Evolutionary conservation across 2,113 vertebrate genomes (phyloP).

Genomic region (Leucopternis melanops): DNA sequence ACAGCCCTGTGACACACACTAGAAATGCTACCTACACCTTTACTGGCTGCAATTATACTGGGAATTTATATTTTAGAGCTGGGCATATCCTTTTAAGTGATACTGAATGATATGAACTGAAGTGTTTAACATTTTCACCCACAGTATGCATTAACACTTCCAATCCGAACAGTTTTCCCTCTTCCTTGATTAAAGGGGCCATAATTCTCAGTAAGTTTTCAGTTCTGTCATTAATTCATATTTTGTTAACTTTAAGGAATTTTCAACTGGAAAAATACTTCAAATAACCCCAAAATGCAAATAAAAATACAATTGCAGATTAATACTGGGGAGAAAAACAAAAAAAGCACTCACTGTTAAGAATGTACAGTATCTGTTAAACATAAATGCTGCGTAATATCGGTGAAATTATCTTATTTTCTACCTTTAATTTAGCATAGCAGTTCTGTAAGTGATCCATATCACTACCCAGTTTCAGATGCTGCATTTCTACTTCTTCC

Average conservation of each 20-base stretch:
- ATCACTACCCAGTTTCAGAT: conserved; percentile 84
- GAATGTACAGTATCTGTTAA: not conserved
- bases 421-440: conserved; percentile 88
- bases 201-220: not conserved
- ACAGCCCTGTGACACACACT: not conserved
- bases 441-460: conserved; percentile 88
- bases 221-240: not conserved
- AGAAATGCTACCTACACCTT: not conserved
- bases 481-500: conserved; percentile 86
- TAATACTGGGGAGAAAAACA: not conserved
- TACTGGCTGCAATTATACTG: not conserved
- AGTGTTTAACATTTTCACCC: not conserved
- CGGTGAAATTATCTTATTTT: not conserved
- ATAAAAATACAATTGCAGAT: not conserved
- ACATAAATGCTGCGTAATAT: not conserved
- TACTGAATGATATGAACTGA: not conserved
- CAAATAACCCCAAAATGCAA: not conserved
- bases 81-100: not conserved
- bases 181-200: not conserved
- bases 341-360: not conserved
- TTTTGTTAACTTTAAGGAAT: not conserved
- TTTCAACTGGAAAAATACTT: not conserved
- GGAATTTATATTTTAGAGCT: not conserved
- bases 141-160: not conserved
- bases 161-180: not conserved